A percentile compares a stretch with the other conserved stretches of the same genome.
Evolutionary conservation across 2,113 vertebrate genomes (phyloP).

Genomic region (Channa argus): DNA sequence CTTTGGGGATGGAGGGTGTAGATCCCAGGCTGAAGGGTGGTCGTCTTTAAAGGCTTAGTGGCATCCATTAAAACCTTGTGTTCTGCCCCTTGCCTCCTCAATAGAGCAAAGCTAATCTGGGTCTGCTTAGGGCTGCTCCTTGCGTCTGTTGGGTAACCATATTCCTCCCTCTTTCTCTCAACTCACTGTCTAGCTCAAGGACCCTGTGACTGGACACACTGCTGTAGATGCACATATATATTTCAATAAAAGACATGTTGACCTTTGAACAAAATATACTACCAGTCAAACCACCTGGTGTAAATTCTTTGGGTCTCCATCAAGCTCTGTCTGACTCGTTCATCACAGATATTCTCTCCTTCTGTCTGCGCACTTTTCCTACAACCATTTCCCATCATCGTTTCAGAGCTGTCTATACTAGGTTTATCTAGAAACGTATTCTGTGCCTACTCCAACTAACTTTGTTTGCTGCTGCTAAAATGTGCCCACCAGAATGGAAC

Average conservation of each 20-base stretch:
- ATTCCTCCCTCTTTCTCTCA: conserved; percentile 13
- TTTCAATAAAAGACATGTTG: conserved; percentile 24
- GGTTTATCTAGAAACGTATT: no score
- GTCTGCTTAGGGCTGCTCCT: conserved; percentile 46
- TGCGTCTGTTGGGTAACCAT: conserved; percentile 28
- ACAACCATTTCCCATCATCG: no score
- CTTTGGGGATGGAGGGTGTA: not conserved
- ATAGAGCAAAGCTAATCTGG: conserved; percentile 79
- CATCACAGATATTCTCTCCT: not conserved
- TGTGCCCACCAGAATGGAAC: not conserved
- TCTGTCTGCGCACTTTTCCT: not conserved
- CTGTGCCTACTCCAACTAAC: not conserved
- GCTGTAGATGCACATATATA: conserved; percentile 34
- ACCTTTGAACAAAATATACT: conserved; percentile 42
- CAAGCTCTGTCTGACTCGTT: not conserved
- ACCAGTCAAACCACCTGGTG: conserved; percentile 40
- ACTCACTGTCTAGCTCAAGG: conserved; percentile 58
- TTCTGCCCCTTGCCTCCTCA: conserved; percentile 77
- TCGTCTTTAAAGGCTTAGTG: conserved; percentile 72
- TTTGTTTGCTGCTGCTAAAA: not conserved
- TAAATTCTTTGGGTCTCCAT: conserved; percentile 30
- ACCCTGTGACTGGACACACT: conserved; percentile 42
- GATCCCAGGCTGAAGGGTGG: conserved; percentile 55
- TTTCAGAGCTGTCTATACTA: not conserved
- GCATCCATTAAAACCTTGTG: conserved; percentile 64